Evolutionary conservation across 2,797 vertebrate species (phyloP), one percentile per base, ranked within the genome.

Genomic region (Knipowitschia caucasica): DNA sequence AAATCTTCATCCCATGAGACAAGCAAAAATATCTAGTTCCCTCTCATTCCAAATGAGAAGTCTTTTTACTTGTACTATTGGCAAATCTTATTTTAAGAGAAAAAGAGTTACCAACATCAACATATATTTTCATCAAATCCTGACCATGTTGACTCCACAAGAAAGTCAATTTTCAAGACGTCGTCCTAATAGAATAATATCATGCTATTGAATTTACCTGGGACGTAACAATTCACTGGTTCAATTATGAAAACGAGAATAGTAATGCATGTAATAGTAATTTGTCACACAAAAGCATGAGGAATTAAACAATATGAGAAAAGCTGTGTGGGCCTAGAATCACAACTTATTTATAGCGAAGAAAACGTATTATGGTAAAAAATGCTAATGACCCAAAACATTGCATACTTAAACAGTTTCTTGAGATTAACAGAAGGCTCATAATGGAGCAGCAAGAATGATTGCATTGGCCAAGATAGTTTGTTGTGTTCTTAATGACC

Each of bases 401-500:
- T 8, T 31, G 45, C 29, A 49, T 49, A 49, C 10, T 49, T 30
- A 30, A 33, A 49, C 30, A 50, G 33, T 21, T 29, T 65, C 56
- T 42, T 34, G 17, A 53, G 52, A 64, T 57, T 50, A 51, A 40
- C 25, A 49, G 45, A 33, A 49, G 17, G 27, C 29, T 49, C 17
- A 31, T 49, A 26, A 21, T 47, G 45, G 3, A 31, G 17, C 45
- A 30, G 15, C 31, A 20, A 47, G 10, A 18, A 14, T 29, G 29
- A 31, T 31, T 21, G 45, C 31, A 14, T 49, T 14, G 45, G n/a
- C 45, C 29, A 14, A 11, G 18, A 12, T 31, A 31, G 7, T 21
- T 47, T 30, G 27, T 31, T 31, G 18, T 47, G 11, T 1, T 33
- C 21, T 49, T 14, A 30, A 21, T 31, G 18, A 49, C 5, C 31